A percentile compares a stretch with the other conserved stretches of the same genome.
phyloP scores from a whole-genome alignment of 2,888 invertebrate genomes.

The Scaptomyza tumidula region DNA sequence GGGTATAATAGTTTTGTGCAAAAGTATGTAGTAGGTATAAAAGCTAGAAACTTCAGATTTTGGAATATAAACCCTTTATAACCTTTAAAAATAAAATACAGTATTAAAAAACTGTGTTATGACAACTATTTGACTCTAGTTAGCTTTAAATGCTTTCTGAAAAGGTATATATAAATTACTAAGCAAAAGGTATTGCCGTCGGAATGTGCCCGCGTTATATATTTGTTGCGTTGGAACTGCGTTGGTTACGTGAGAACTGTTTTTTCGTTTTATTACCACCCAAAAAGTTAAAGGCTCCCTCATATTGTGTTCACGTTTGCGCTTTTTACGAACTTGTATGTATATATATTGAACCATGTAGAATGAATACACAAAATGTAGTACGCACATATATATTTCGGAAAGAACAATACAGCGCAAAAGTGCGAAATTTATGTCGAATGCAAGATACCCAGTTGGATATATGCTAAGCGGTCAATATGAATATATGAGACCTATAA shows the following conservation, averaged over 20 bases:
- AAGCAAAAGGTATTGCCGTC: neutral
- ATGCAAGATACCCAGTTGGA: conserved; percentile 11
- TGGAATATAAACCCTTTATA: too few species aligned
- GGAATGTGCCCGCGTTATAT: neutral
- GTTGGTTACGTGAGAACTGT: neutral
- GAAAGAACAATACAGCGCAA: neutral
- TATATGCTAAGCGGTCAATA: conserved; percentile 3
- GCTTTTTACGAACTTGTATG: conserved; percentile 4
- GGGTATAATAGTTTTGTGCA: too few species aligned
- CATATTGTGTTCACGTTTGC: conserved; percentile 29
- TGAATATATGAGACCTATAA: neutral
- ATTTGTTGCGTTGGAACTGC: neutral
- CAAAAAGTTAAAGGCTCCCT: neutral
- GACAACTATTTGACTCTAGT: too few species aligned
- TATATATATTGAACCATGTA: neutral
- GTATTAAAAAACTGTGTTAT: too few species aligned
- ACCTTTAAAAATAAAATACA: too few species aligned
- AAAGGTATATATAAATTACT: too few species aligned
- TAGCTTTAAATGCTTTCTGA: too few species aligned
- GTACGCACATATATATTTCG: neutral
- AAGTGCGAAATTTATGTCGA: conserved; percentile 8
- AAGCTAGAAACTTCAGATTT: too few species aligned
- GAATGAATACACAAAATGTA: neutral
- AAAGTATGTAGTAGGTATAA: too few species aligned
- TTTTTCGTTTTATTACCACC: neutral